These are phyloP conservation scores for Drosophila neotestacea DNA, from an alignment of 2,888 invertebrate species.

Conservation along the genomic window DNA sequence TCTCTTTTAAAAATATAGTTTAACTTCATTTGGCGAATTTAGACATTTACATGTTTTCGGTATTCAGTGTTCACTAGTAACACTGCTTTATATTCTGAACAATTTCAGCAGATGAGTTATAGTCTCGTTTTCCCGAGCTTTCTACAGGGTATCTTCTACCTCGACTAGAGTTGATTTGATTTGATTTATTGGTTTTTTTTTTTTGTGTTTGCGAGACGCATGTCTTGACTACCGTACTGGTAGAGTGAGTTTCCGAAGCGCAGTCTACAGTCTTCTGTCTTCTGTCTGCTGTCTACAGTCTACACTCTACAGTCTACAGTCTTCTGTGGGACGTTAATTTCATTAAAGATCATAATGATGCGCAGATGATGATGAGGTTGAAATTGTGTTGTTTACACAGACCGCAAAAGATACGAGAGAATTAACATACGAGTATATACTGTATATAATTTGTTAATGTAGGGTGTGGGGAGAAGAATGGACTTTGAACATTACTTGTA, in stretches of 20 bases:
- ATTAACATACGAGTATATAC: conserved; percentile 5
- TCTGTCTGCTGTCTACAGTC: conserved; percentile 4
- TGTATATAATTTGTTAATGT: neutral
- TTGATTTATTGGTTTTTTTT: conserved; percentile 3
- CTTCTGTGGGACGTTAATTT: conserved; percentile 15
- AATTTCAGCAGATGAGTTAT: neutral
- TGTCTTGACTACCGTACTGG: conserved; percentile 27
- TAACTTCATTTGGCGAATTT: no score
- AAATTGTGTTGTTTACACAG: conserved; percentile 17
- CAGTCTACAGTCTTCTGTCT: conserved; percentile 8
- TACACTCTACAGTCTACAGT: conserved; percentile 5
- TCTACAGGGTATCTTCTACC: neutral
- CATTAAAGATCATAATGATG: conserved; percentile 19
- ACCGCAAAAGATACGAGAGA: conserved; percentile 8
- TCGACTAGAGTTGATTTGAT: neutral
- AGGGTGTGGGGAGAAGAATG: neutral
- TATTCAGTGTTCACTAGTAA: no score
- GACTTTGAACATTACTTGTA: conserved; percentile 9
- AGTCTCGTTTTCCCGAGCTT: neutral
- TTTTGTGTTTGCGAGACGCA: conserved; percentile 6
- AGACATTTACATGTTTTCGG: no score
- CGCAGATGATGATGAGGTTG: conserved; percentile 6
- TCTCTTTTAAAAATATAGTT: no score
- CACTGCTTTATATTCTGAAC: neutral
- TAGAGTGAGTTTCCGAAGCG: conserved; percentile 31